Evolutionary conservation across 2,888 invertebrate genomes (phyloP).

Genomic region (Hoplodrina ambigua): DNA sequence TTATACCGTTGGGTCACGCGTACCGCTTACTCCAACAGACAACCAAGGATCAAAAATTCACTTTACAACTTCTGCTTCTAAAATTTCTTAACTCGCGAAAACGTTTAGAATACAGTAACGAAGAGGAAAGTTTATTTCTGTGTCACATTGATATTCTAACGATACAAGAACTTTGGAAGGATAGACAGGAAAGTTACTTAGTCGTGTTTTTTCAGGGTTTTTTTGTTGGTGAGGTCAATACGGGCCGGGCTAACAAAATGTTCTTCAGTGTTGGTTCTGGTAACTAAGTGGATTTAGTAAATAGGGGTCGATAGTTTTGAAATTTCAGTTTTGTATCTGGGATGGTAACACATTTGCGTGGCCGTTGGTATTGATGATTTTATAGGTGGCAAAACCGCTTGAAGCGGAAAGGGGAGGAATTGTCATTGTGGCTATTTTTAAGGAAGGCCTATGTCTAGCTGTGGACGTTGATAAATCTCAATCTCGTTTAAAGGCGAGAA

Average conservation of each 20-base stretch:
- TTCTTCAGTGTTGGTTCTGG: conserved; percentile 29
- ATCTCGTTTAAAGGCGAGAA: background rate
- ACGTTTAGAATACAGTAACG: conserved; percentile 63
- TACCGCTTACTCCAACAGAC: conserved; percentile 37
- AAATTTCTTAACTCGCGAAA: conserved; percentile 61
- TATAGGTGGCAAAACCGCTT: too few relatives aligned
- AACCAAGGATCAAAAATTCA: conserved; percentile 62
- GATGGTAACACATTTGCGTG: background rate
- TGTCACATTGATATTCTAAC: conserved; percentile 66
- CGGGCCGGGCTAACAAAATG: conserved; percentile 33
- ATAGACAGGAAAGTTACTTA: conserved; percentile 46
- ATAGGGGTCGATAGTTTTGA: conserved; percentile 29
- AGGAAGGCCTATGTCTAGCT: too few relatives aligned
- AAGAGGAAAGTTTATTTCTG: conserved; percentile 53
- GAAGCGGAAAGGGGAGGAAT: too few relatives aligned
- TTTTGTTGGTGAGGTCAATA: conserved; percentile 48
- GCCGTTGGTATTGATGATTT: too few relatives aligned
- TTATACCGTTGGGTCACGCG: conserved; percentile 34
- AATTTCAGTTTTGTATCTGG: background rate
- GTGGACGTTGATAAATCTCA: too few relatives aligned
- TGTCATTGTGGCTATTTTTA: too few relatives aligned
- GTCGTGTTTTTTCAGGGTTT: conserved; percentile 47
- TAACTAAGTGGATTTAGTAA: conserved; percentile 29
- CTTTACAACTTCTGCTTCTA: conserved; percentile 53
- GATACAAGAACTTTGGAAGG: conserved; percentile 61